phyloP scores from a whole-genome alignment of 2,113 vertebrate species.

The Galeopterus variegatus region DNA sequence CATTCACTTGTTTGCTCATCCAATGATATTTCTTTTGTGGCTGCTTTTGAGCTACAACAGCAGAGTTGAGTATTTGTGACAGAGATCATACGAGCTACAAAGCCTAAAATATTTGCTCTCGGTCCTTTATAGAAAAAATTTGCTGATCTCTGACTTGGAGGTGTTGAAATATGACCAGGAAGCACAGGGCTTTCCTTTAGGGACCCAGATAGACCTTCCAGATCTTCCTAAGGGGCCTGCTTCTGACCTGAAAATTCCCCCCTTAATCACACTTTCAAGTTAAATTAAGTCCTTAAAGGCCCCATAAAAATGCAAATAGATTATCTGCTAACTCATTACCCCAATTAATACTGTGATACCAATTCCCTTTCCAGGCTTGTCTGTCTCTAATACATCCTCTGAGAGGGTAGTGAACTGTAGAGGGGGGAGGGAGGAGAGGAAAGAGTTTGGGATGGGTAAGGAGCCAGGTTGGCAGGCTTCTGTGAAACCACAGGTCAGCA shows the following conservation, averaged over 20 bases:
- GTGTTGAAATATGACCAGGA: neutral
- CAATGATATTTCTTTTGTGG: neutral
- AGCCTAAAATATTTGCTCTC: neutral
- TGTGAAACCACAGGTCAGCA: neutral
- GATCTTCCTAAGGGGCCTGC: neutral
- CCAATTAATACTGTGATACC: slow-evolving; percentile 53
- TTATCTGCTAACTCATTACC: slow-evolving; percentile 71
- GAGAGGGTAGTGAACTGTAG: neutral
- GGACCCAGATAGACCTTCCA: neutral
- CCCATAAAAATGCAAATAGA: slow-evolving; percentile 64
- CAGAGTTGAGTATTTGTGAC: neutral
- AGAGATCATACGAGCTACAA: neutral
- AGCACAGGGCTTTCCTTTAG: neutral
- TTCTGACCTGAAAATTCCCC: slow-evolving; percentile 5
- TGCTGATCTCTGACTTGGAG: neutral
- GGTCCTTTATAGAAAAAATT: neutral
- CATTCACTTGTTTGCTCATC: neutral
- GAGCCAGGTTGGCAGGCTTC: neutral
- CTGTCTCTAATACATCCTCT: neutral
- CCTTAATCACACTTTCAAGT: slow-evolving; percentile 56
- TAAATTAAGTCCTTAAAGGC: slow-evolving; percentile 67
- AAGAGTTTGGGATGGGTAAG: neutral
- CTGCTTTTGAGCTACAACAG: neutral
- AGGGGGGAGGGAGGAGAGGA: neutral
- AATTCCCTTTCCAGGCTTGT: slow-evolving; percentile 46